Conservation (phyloP, 2,113 vertebrate genomes). For the Brevimyrus niger region DNA sequence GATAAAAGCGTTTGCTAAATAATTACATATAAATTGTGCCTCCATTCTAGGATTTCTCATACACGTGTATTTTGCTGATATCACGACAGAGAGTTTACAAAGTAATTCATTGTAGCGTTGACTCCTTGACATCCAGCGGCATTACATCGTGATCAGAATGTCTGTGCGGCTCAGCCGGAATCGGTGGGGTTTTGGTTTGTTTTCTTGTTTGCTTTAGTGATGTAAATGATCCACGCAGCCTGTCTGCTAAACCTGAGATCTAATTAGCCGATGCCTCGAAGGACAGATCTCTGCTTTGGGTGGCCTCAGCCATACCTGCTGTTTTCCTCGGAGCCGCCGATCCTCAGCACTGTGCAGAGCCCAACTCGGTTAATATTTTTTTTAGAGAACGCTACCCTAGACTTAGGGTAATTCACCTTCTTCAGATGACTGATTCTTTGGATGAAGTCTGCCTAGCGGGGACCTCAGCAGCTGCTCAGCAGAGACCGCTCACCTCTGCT, state of each 20-base stretch:
- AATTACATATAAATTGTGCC: not conserved
- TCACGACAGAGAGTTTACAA: not conserved
- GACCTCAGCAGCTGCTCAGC: not conserved
- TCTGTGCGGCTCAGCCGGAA: not conserved
- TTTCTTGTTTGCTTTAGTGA: not conserved
- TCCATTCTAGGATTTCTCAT: not conserved
- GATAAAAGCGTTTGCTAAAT: not conserved
- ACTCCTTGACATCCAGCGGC: not conserved
- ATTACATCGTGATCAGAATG: not conserved
- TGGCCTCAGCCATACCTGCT: not conserved
- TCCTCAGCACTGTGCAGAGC: not conserved
- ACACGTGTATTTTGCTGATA: not conserved
- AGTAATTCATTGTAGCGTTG: not conserved
- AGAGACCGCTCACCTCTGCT: not conserved
- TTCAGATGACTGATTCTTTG: not conserved
- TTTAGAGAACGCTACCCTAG: not conserved
- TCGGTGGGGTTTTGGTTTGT: not conserved
- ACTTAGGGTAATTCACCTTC: not conserved
- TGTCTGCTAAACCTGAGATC: not conserved
- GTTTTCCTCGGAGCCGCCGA: not conserved
- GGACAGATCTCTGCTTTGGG: not conserved
- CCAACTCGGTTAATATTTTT: not conserved
- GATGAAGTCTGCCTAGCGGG: not conserved
- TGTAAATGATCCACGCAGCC: not conserved
- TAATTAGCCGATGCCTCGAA: not conserved